Evolutionary conservation across 1,140 invertebrate species (phyloP), one percentile per base, ranked within the genome.

Genomic region (Drosophila albomicans): DNA sequence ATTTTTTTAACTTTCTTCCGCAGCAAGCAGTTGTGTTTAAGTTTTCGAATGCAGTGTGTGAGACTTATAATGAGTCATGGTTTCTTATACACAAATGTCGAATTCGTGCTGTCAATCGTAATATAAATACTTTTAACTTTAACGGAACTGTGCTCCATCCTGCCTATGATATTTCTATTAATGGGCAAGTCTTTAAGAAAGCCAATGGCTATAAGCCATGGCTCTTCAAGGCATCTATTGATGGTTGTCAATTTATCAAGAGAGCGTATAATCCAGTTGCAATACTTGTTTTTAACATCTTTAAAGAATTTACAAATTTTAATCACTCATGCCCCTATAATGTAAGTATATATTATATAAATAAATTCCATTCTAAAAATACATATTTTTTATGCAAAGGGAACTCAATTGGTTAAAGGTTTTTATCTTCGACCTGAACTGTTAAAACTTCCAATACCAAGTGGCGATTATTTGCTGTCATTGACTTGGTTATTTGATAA

Each of bases 41-140:
- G 15, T 46, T 75, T 20, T 35, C 72, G 2, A 75, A 70, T 32
- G 73, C 59, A 8, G 45, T 63, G 2, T 75, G 72, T 15, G 32
- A 70, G 25, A 41, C 15, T n/a, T 69, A 20, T 32, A 70, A 75
- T n/a, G 25, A 75, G 28, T 70, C 73, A 1, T 69, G 65, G 66
- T 2, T 75, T 1, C 5, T 15, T 0, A 49, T 69, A 7, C 2
- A 61, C 1, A 15, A 46, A 6, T 75, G 72, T 8, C 66, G 72
- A 1, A 3, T 75, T 2, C 15, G 8, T 8, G 65, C 58, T 1
- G n/a, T 63, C 1, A 56, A 51, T 7, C 59, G 66, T 0, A 49
- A 63, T 15, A 32, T n/a, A 8, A 63, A 16, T 0, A 56, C 58
- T 0, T 63, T 75, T 0, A 63, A 63, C 8, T 15, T 75, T 10